Evolutionary conservation across 2,797 vertebrate genomes (phyloP), one percentile per base, ranked within the genome.

Genomic region (Anabas testudineus): DNA sequence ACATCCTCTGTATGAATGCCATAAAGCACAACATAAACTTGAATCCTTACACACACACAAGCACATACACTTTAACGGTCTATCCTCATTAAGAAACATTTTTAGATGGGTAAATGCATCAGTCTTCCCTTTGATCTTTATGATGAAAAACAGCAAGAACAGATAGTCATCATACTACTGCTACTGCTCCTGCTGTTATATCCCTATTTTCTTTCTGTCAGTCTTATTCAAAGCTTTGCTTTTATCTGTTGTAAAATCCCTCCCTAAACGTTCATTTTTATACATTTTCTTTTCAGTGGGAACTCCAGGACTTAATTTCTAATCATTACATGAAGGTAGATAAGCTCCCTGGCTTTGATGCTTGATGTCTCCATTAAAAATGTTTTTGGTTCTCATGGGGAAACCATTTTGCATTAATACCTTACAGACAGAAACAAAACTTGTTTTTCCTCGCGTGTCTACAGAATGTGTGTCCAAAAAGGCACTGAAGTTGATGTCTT

Each of bases 51-150:
- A 32, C 22, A 6, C 52, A 60, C 21, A 37, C 8, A 32, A 3
- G 21, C 16, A 16, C 39, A 47, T 15, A 21, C 6, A 49, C 24
- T 69, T 69, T 37, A 39, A 43, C 32, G 8, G 4, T 47, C 32
- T 67, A 5, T 68, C 46, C 66, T 80, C 67, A 81, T 86, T 84
- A 78, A 51, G 53, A 68, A 34, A 41, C 3, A 21, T 39, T 74
- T 72, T 71, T 32, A 60, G 36, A 43, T 42, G 48, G 13, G 37
- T 78, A 71, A 67, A 84, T 74, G 74, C 67, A 37, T 55, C 28
- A 34, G 54, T 26, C 46, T 67, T 53, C 14, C 74, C 56, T 87
- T 89, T 88, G 81, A 87, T 84, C 74, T 76, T 21, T 67, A 34
- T 71, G 22, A 56, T n/a, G 56, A 48, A 72, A 78, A 62, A 49